Conservation (phyloP, 2,888 invertebrate species). For the Drosophila subsilvestris region DNA sequence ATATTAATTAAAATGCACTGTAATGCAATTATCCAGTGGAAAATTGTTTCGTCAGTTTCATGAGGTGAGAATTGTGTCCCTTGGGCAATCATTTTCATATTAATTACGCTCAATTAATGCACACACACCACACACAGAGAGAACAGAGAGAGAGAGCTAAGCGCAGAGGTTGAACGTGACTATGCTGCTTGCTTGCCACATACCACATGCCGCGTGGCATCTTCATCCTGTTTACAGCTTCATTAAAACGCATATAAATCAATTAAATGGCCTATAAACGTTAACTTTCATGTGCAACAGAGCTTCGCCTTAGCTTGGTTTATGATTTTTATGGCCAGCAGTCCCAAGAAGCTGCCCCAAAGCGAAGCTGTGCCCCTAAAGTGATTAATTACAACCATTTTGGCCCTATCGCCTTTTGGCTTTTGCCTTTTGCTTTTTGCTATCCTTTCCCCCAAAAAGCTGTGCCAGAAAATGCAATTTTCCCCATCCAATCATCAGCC, state of each 20-base stretch:
- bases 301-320: conserved; percentile 35
- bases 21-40: conserved; percentile 10
- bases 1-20: conserved; percentile 36
- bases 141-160: background rate
- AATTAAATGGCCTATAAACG: conserved; percentile 59
- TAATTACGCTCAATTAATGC: conserved; percentile 65
- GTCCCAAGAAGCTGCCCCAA: background rate
- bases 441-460: background rate
- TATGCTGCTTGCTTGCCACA: conserved; percentile 11
- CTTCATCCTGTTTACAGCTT: conserved; percentile 36
- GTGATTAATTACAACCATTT: conserved; percentile 58
- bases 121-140: conserved; percentile 17
- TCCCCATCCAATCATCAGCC: background rate
- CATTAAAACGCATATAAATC: conserved; percentile 68
- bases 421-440: conserved; percentile 8
- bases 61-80: conserved; percentile 23
- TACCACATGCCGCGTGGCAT: conserved; percentile 1
- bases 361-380: conserved; percentile 27
- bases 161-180: conserved; percentile 14
- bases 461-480: conserved; percentile 29
- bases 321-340: conserved; percentile 44
- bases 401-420: conserved; percentile 8
- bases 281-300: conserved; percentile 36
- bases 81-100: conserved; percentile 38
- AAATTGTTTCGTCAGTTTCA: conserved; percentile 1